A percentile compares a stretch with the other conserved stretches of the same genome.
Evolutionary conservation across 2,888 invertebrate genomes (phyloP).

Genomic region (Epistrophella euchroma): DNA sequence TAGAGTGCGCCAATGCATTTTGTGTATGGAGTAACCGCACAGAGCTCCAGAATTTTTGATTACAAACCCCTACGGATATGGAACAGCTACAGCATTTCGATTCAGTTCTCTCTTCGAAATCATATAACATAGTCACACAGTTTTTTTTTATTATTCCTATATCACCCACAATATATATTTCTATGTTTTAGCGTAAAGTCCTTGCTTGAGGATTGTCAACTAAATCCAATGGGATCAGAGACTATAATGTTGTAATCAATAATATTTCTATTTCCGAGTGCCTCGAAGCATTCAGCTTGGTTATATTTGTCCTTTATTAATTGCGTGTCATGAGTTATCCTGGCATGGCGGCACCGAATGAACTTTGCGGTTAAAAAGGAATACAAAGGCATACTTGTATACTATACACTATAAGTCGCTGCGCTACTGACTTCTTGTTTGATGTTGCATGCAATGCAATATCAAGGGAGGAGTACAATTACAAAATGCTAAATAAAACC

Average conservation of each 20-base stretch:
- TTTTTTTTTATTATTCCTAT: slow-evolving; percentile 5
- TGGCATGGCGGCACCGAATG: neutral
- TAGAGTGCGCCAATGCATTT: slow-evolving; percentile 8
- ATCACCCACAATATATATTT: slow-evolving; percentile 7
- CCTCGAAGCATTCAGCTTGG: slow-evolving; percentile 18
- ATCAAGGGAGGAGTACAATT: neutral
- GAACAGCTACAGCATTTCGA: slow-evolving; percentile 38
- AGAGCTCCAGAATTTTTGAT: slow-evolving; percentile 68
- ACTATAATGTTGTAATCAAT: slow-evolving; percentile 71
- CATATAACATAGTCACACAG: neutral
- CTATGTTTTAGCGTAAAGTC: slow-evolving; percentile 25
- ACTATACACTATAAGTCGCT: neutral
- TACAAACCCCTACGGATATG: slow-evolving; percentile 65
- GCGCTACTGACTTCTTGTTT: neutral
- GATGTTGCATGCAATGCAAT: slow-evolving; percentile 63
- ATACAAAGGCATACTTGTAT: neutral
- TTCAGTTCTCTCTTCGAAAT: slow-evolving; percentile 13
- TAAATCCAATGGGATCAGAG: slow-evolving; percentile 53
- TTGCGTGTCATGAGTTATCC: slow-evolving; percentile 54
- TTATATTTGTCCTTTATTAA: slow-evolving; percentile 50
- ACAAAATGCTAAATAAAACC: slow-evolving; percentile 14
- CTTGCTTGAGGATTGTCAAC: slow-evolving; percentile 68
- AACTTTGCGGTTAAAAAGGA: neutral
- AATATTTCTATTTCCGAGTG: slow-evolving; percentile 64
- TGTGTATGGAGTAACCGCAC: slow-evolving; percentile 40